A percentile compares a stretch with the other conserved stretches of the same genome.
phyloP scores from a whole-genome alignment of 35 echinoderm and acorn worm genomes.

The Amphiura filiformis region DNA sequence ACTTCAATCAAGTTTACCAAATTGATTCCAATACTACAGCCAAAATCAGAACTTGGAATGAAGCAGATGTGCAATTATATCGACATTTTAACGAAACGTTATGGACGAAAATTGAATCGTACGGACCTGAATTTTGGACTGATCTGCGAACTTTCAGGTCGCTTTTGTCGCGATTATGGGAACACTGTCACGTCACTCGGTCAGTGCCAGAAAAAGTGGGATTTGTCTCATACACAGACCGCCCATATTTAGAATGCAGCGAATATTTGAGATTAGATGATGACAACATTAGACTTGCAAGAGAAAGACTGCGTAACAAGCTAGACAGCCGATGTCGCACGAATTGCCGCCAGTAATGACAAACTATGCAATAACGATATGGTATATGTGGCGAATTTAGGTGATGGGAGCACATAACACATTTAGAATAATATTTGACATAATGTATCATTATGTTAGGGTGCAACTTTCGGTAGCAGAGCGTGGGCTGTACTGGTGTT shows the following conservation, averaged over 20 bases:
- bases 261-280: neutral
- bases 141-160: neutral
- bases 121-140: constrained; percentile 12
- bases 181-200: neutral
- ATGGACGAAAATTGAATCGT: constrained; percentile 28
- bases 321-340: neutral
- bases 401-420: no score
- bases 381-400: no score
- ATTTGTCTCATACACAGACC: neutral
- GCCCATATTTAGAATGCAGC: neutral
- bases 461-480: no score
- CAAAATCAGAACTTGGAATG: constrained; percentile 9
- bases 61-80: constrained; percentile 18
- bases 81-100: constrained; percentile 50
- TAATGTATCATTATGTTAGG: no score
- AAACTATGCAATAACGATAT: no score
- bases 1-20: neutral
- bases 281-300: neutral
- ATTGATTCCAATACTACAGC: neutral
- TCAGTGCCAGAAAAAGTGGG: neutral
- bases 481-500: no score
- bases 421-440: no score
- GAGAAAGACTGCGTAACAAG: neutral
- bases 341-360: neutral
- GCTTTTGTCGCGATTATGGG: neutral